A percentile compares a stretch with the other conserved stretches of the same genome.
Evolutionary conservation across 2,113 vertebrate species (phyloP).

Genomic region (Myocastor coypus): DNA sequence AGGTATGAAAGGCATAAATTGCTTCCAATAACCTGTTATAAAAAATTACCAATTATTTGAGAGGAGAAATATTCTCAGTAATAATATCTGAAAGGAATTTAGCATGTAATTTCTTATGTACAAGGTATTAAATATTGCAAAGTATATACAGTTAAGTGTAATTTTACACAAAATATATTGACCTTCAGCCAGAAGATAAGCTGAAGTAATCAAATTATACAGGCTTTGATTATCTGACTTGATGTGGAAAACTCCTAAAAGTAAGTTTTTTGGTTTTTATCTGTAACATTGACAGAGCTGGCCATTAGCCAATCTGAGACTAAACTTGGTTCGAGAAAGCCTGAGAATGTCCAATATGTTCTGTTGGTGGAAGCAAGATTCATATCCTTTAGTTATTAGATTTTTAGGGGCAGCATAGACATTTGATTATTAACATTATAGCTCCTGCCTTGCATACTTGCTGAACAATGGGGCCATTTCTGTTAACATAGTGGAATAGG

Average conservation of each 20-base stretch:
- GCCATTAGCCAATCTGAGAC: conserved; percentile 50
- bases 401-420: conserved; percentile 29
- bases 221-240: conserved; percentile 62
- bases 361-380: conserved; percentile 58
- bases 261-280: conserved; percentile 69
- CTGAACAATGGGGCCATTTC: conserved; percentile 13
- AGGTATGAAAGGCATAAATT: background rate
- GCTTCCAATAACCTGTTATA: conserved; percentile 16
- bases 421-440: conserved; percentile 64
- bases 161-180: conserved; percentile 66
- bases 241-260: conserved; percentile 57
- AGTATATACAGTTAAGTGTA: conserved; percentile 66
- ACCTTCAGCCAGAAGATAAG: conserved; percentile 34
- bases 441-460: conserved; percentile 36
- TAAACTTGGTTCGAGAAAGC: conserved; percentile 44
- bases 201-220: conserved; percentile 41
- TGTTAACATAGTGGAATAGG: background rate
- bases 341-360: conserved; percentile 57
- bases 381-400: conserved; percentile 34
- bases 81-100: conserved; percentile 53
- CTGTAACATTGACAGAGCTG: conserved; percentile 67
- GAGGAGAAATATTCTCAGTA: conserved; percentile 32
- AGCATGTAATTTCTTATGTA: conserved; percentile 54
- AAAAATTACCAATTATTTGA: conserved; percentile 51
- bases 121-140: conserved; percentile 66